Percentiles rank a stretch among this genome's conserved stretches.
These are phyloP conservation scores for Cyprinodon tularosa DNA, from an alignment of 2,113 vertebrate species.

Conservation along the genomic window DNA sequence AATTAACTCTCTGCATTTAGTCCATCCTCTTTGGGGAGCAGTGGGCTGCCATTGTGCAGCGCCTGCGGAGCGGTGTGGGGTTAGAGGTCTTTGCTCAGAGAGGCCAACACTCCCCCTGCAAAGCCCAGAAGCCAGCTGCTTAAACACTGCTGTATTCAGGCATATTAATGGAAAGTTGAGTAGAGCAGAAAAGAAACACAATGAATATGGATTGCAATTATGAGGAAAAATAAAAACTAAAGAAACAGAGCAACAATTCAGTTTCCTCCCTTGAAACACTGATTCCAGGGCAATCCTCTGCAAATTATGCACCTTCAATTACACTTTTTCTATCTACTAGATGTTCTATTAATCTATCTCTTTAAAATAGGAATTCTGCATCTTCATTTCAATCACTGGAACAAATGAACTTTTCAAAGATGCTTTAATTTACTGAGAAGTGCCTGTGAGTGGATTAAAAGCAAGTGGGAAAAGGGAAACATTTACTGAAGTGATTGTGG, in stretches of 20 bases:
- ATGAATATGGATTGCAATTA: neutral
- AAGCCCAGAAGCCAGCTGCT: too few species aligned
- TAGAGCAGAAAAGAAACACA: neutral
- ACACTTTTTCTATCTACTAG: neutral
- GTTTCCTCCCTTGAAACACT: too few species aligned
- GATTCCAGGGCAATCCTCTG: neutral
- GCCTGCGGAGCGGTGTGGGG: too few species aligned
- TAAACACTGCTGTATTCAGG: neutral
- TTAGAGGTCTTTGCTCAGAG: too few species aligned
- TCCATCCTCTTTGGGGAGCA: too few species aligned
- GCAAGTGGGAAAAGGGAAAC: slow-evolving; percentile 28
- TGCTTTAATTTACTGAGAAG: neutral
- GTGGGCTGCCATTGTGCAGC: too few species aligned
- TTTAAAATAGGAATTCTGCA: neutral
- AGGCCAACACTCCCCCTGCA: too few species aligned
- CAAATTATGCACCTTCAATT: neutral
- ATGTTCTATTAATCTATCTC: neutral
- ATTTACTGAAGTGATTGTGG: slow-evolving; percentile 28
- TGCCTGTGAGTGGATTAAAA: neutral
- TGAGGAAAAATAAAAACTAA: neutral
- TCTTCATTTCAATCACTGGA: neutral
- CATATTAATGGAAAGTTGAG: neutral
- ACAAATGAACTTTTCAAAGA: neutral
- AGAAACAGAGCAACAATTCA: neutral
- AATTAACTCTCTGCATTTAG: too few species aligned